Base-by-base conservation (phyloP, 2,113 vertebrate genomes). In the Clarias gariepinus region DNA sequence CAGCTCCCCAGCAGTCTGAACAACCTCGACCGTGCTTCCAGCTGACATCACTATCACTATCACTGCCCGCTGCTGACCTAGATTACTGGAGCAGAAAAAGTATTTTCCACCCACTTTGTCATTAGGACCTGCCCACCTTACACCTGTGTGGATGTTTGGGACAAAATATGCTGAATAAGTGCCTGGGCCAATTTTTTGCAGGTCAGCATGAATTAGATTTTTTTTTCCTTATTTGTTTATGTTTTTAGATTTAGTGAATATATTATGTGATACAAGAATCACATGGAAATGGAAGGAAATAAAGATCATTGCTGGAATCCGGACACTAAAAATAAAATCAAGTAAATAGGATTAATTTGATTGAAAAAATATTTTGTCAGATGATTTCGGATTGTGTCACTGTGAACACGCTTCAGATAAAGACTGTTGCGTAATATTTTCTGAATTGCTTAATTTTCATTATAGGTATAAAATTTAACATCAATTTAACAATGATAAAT, bases 21-120 rank as follows among this genome's bases (percentile, higher is more conserved):
- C 81, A 77, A 79, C 63, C 84, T 92, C 87, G 81, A 36, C 68
- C 52, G 33, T 81, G 84, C 84, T 82, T 61, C 87, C 89, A 74
- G 88, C 91, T 85, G 90, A 91, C 93, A 92, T 94, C 77, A 88
- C 86, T 58, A 92, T 93, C 77, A 89, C 85, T 41, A 60, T 80
- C 63, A 76, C 86, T 85, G 82, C 57, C 82, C 78, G 4, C 10
- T 25, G 52, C 85, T 89, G 81, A 36, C 21, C 11, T 41, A 87
- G 87, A 66, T 71, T 9, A 10, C n/a, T 47, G 10, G 33, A 74
- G 63, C 73, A 60, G 47, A 85, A 90, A 36, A 79, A 57, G 57
- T 85, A 87, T 87, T 89, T 91, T 85, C 83, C 87, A 78, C 64
- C 33, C 4, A 79, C 81, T 3, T 52, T 61, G 4, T 86, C 58